Conservation (phyloP, 2,888 invertebrate species). For the Agapostemon virescens region DNA sequence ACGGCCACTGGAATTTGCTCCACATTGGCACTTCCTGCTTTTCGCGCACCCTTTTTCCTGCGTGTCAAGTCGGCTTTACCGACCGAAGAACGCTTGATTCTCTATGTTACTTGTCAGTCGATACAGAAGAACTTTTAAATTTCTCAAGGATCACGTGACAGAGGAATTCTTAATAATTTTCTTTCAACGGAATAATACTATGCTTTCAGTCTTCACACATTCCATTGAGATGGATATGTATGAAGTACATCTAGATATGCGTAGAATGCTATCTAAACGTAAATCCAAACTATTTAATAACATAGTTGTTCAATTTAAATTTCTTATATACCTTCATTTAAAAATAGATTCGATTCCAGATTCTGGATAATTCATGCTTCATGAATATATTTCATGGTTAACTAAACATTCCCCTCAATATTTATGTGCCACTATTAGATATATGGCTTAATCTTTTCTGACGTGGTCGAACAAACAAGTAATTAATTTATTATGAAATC, state of each 20-base stretch:
- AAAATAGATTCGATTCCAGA: conserved; percentile 1
- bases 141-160: not conserved
- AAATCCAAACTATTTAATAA: not conserved
- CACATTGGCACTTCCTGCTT: conserved; percentile 71
- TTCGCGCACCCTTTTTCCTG: conserved; percentile 69
- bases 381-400: conserved; percentile 1
- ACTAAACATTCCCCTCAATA: not conserved
- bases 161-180: conserved; percentile 8
- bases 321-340: not conserved
- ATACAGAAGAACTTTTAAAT: conserved; percentile 59
- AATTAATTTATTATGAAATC: not conserved
- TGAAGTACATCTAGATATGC: not conserved
- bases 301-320: not conserved
- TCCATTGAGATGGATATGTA: not conserved
- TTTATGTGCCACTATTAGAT: not conserved
- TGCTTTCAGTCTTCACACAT: not conserved
- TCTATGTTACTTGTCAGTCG: conserved; percentile 55
- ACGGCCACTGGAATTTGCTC: conserved; percentile 72
- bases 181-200: conserved; percentile 9
- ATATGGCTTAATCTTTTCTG: not conserved
- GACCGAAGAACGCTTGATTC: conserved; percentile 49
- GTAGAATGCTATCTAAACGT: not conserved
- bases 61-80: conserved; percentile 60
- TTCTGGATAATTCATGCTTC: not conserved
- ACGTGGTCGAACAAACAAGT: not conserved